phyloP scores from a whole-genome alignment of 2,888 invertebrate species.

The Apodemia hepburni region DNA sequence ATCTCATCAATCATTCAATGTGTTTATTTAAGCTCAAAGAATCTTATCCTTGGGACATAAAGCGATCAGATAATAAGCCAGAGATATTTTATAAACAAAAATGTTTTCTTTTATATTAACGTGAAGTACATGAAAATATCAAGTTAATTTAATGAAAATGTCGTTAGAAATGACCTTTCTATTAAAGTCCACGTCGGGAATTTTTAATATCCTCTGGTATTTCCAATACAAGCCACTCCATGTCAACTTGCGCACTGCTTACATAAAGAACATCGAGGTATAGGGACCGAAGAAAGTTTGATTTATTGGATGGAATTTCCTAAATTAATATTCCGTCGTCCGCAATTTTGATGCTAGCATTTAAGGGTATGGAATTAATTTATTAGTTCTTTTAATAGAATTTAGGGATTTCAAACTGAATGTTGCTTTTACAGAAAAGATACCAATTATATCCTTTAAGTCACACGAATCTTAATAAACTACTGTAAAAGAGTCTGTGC shows the following conservation, averaged over 20 bases:
- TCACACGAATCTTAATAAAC: too few species aligned
- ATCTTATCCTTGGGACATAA: too few species aligned
- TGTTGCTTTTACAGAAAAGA: neutral
- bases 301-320: constrained; percentile 41
- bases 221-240: constrained; percentile 13
- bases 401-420: neutral
- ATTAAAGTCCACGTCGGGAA: neutral
- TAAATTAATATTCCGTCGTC: constrained; percentile 40
- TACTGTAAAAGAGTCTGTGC: too few species aligned
- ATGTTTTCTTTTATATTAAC: neutral
- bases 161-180: constrained; percentile 14
- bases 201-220: constrained; percentile 15
- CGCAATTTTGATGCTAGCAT: constrained; percentile 34
- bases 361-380: constrained; percentile 30
- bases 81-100: neutral
- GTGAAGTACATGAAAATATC: neutral
- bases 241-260: constrained; percentile 8
- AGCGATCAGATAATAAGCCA: too few species aligned
- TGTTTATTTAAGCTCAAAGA: too few species aligned
- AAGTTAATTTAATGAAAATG: neutral
- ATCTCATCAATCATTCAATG: too few species aligned
- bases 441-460: too few species aligned
- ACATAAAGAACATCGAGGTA: constrained; percentile 16
- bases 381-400: constrained; percentile 11
- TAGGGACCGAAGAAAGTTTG: constrained; percentile 34